Evolutionary conservation across 2,888 invertebrate genomes (phyloP), one percentile per base, ranked within the genome.

Genomic region (Trissolcus brochymenae): DNA sequence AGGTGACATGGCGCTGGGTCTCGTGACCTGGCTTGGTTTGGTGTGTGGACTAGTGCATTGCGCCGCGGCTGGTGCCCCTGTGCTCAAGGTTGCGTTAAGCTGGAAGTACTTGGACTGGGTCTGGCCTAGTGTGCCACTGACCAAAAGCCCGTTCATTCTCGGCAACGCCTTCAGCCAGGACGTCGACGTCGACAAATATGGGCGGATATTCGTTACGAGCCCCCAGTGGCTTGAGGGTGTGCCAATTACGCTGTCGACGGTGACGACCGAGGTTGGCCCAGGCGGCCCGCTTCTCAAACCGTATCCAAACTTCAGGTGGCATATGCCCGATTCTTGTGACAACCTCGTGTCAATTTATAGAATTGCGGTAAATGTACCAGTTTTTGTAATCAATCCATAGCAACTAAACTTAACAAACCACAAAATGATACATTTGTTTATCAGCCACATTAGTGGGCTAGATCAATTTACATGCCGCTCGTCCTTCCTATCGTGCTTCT

Each of bases 231-330:
- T 87, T 46, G 81, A 85, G 1, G 89, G 89, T 65, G 85, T 86
- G 16, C 89, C 89, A 57, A 85, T 89, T 80, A 84, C 86, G 16
- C 81, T 89, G 72, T 88, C 88, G 29, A 72, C 85, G 72, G 79
- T 89, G 59, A 86, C 88, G 54, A 79, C 82, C 46, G 49, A 61
- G 25, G 67, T 77, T 4, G 88, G 86, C 19, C 79, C 79, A 1
- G 88, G 88, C 25, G 89, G 89, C 17, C 88, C 85, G 51, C 76
- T 87, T 55, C 83, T 90, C 43, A 70, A 82, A 4, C 89, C 89
- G 0, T 90, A 89, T 79, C 89, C 89, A 2, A 84, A 87, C 78
- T 88, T 85, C 85, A 78, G 81, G 60, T 89, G 89, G 89, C 87
- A 87, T 77, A 80, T 70, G 21, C 73, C 82, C 11, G 74, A 82